A percentile compares a stretch with the other conserved stretches of the same genome.
phyloP scores from a whole-genome alignment of 1,140 invertebrate species.

The Drosophila prosaltans region DNA sequence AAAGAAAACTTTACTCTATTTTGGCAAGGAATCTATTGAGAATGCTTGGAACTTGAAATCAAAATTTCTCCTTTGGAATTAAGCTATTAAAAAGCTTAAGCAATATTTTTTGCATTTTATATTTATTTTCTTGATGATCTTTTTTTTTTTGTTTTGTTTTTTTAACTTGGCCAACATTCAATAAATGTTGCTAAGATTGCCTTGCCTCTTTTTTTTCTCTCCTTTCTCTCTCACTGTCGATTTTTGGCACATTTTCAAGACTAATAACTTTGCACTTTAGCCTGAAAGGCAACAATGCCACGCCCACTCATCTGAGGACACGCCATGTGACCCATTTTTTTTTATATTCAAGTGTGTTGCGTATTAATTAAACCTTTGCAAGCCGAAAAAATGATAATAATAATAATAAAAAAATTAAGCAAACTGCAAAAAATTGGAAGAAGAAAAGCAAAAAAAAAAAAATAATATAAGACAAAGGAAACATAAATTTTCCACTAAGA shows the following conservation, averaged over 20 bases:
- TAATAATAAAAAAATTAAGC: constrained; percentile 6
- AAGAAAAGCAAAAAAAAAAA: not conserved
- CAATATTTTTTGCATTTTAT: too few relatives aligned
- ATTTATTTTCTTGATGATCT: too few relatives aligned
- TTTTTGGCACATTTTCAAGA: constrained; percentile 18
- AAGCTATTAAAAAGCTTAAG: too few relatives aligned
- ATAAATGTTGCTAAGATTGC: not conserved
- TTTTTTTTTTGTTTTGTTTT: too few relatives aligned
- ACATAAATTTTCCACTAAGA: constrained; percentile 73
- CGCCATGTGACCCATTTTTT: constrained; percentile 36
- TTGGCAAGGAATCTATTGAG: too few relatives aligned
- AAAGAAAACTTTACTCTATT: too few relatives aligned
- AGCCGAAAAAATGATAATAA: constrained; percentile 12
- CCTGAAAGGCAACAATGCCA: constrained; percentile 16
- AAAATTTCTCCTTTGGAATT: too few relatives aligned
- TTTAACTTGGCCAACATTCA: not conserved
- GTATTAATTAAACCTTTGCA: constrained; percentile 68
- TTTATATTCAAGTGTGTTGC: constrained; percentile 6
- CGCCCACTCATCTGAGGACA: constrained; percentile 18
- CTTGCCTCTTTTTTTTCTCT: not conserved
- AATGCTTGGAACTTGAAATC: too few relatives aligned
- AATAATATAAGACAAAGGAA: constrained; percentile 60
- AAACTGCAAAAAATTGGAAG: not conserved
- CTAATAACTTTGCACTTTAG: constrained; percentile 29
- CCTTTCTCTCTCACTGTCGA: not conserved